Percentiles rank a stretch among this genome's conserved stretches.
Evolutionary conservation across 2,797 vertebrate genomes (phyloP).

Genomic region (Hydrocynus forskahlii): DNA sequence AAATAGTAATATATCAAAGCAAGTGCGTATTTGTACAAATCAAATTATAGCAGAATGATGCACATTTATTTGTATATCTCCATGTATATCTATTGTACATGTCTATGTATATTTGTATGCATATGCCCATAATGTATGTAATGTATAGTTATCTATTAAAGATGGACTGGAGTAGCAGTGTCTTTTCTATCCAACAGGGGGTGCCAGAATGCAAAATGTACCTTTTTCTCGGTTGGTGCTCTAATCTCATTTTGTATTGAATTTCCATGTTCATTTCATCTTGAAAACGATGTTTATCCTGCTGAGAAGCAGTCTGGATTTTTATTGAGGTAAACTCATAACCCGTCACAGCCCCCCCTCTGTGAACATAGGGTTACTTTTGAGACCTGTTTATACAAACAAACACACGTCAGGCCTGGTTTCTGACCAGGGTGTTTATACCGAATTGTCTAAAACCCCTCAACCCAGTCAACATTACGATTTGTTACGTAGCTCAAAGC

Average conservation of each 20-base stretch:
- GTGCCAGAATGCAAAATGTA: not conserved
- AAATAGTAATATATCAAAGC: conserved; percentile 16
- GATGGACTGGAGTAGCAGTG: not conserved
- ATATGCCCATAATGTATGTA: conserved; percentile 9
- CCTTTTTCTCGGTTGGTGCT: too few relatives aligned
- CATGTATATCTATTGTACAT: conserved; percentile 71
- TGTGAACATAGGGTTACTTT: too few relatives aligned
- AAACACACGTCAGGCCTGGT: too few relatives aligned
- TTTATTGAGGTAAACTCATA: too few relatives aligned
- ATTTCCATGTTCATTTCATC: not conserved
- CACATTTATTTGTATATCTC: conserved; percentile 65
- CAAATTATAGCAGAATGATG: not conserved
- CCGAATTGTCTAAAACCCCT: too few relatives aligned
- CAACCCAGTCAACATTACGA: too few relatives aligned
- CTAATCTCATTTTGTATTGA: too few relatives aligned
- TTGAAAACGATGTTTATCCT: not conserved
- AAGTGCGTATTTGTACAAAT: conserved; percentile 45
- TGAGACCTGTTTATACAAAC: too few relatives aligned
- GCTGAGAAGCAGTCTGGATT: too few relatives aligned
- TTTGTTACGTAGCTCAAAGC: too few relatives aligned
- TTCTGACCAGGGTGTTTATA: too few relatives aligned
- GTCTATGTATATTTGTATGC: not conserved
- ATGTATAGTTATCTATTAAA: conserved; percentile 34
- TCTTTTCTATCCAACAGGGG: conserved; percentile 38
- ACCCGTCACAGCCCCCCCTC: too few relatives aligned